Base-by-base conservation (phyloP, 2,888 invertebrate species). In the Clanis bilineata region DNA sequence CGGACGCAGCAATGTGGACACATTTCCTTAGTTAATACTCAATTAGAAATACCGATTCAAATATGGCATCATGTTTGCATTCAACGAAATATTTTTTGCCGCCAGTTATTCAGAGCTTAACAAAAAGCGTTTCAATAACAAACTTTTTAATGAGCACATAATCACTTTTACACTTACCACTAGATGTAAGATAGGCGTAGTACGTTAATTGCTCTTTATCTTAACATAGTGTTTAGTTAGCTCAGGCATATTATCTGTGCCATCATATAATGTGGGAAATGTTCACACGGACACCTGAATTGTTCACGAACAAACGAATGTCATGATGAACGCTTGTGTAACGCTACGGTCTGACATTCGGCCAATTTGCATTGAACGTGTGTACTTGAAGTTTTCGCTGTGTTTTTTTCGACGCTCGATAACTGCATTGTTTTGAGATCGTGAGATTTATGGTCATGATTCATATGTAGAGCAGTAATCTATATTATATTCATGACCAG, bases 291-390 rank as follows among this genome's bases (percentile, higher is more conserved):
- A 69, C 73, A 68, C 70, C 73, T 74, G 75, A 79, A 86, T 83
- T 83, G 82, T 86, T 78, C 83, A 80, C 74, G 80, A 81, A 88
- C 86, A 89, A 86, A 88, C 84, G 85, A 92, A 92, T 92, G 91
- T 90, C 91, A 92, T 88, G 90, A 90, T 86, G 84, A 80, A 82
- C 77, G 51, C 77, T 90, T 88, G 86, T 73, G 89, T 82, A 90
- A 89, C 67, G 66, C 74, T 65, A 66, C 61, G 66, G 76, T 77
- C 80, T 88, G 86, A 86, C 85, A 88, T 86, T 86, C 80, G 79
- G 73, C 73, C 73, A 76, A 78, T 82, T 83, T 81, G 78, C 80
- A 81, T 83, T 80, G 82, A 81, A 78, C 76, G 72, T 74, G 72
- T 82, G 82, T 80, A 74, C 78, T 81, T 83, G 80, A 79, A 70